Conservation (phyloP, 2,797 vertebrate genomes). For the Microchirus variegatus region DNA sequence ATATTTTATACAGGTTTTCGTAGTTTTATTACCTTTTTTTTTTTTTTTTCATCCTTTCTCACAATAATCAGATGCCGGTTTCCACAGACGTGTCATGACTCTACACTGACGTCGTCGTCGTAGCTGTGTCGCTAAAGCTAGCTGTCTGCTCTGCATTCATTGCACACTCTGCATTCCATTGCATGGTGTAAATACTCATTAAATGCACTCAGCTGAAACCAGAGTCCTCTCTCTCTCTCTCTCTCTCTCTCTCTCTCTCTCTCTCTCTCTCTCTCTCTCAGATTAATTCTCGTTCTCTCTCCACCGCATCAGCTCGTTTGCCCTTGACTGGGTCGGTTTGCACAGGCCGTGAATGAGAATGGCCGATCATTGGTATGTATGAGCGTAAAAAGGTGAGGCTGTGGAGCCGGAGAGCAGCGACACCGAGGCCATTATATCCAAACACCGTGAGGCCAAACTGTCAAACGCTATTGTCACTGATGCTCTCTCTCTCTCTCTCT, state of each 20-base stretch:
- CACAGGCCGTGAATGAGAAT: conserved; percentile 54
- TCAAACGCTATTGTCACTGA: conserved; percentile 37
- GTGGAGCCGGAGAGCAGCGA: conserved; percentile 9
- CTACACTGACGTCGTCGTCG: not conserved
- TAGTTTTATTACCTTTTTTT: not conserved
- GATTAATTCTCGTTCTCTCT: conserved; percentile 50
- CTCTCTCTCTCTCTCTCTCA: conserved; percentile 8
- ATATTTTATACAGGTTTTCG: not conserved
- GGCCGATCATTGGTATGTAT: conserved; percentile 60
- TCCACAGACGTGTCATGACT: not conserved
- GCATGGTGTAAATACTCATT: conserved; percentile 49
- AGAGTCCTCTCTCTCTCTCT: conserved; percentile 29
- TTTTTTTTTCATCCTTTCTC: not conserved
- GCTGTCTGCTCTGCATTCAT: not conserved
- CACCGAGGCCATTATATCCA: conserved; percentile 61
- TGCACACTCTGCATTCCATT: conserved; percentile 52
- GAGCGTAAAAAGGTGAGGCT: conserved; percentile 48
- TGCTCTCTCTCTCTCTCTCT: conserved; percentile 12
- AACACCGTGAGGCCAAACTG: conserved; percentile 61
- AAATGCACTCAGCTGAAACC: conserved; percentile 57
- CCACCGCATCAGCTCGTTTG: conserved; percentile 53
- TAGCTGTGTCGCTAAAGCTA: not conserved
- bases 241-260: too few relatives aligned
- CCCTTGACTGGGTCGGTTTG: conserved; percentile 59
- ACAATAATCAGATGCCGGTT: not conserved